Percentiles rank a stretch among this genome's conserved stretches.
phyloP scores from a whole-genome alignment of 2,888 invertebrate genomes.

The Sarcophaga carnaria region DNA sequence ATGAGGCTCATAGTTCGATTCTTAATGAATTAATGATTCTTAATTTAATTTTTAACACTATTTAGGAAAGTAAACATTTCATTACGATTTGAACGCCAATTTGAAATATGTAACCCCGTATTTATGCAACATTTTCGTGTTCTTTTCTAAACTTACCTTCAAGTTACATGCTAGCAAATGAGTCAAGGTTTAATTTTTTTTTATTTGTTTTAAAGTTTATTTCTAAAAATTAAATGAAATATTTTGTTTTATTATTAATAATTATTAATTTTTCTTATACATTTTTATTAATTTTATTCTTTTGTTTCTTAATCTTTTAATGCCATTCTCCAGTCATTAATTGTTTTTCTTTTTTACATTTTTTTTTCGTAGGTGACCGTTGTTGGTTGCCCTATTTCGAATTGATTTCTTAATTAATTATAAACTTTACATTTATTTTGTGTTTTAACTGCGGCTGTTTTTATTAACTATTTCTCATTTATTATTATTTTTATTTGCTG shows the following conservation, averaged over 20 bases:
- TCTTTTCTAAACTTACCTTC: no score
- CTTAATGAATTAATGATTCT: no score
- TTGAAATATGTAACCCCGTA: no score
- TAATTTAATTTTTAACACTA: no score
- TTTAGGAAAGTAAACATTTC: no score
- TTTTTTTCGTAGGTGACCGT: background rate
- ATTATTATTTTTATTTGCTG: background rate
- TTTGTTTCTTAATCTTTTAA: constrained; percentile 1
- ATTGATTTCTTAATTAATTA: background rate
- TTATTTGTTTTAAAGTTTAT: constrained; percentile 67
- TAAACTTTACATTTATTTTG: constrained; percentile 47
- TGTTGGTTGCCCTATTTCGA: background rate
- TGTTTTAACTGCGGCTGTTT: constrained; percentile 62
- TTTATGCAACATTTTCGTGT: no score
- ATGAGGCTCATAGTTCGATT: no score
- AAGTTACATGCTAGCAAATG: no score
- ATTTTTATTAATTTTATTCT: constrained; percentile 26
- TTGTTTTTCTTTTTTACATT: constrained; percentile 8
- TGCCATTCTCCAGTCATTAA: background rate
- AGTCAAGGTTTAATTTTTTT: constrained; percentile 11
- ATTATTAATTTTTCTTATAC: background rate
- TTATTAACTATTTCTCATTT: constrained; percentile 11
- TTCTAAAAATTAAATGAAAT: constrained; percentile 70
- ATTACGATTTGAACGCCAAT: no score
- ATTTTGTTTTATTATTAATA: constrained; percentile 35